These are phyloP conservation scores for Cyprinodon tularosa DNA, from an alignment of 2,113 vertebrate species.

Conservation along the genomic window DNA sequence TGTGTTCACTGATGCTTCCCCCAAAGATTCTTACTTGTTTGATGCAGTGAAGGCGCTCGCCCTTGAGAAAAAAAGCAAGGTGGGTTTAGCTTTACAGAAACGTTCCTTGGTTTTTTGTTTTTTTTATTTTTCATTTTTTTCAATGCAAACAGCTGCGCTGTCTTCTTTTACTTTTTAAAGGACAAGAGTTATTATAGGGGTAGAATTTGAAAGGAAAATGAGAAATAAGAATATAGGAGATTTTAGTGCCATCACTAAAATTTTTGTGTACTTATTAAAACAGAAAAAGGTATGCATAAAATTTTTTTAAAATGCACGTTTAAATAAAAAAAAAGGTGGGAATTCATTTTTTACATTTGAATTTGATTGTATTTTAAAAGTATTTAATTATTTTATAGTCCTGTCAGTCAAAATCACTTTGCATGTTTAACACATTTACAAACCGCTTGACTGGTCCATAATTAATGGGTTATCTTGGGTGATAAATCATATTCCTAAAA, in stretches of 20 bases:
- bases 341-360: background rate
- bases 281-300: background rate
- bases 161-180: background rate
- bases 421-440: background rate
- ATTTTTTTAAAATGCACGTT: background rate
- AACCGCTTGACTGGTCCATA: background rate
- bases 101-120: background rate
- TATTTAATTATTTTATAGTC: background rate
- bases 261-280: too few relatives aligned
- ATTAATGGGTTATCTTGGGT: background rate
- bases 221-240: too few relatives aligned
- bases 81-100: slow-evolving; percentile 31
- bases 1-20: slow-evolving; percentile 89
- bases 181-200: background rate
- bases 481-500: background rate
- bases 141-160: too few relatives aligned
- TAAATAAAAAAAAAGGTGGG: too few relatives aligned
- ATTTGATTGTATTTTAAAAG: background rate
- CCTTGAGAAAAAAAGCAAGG: slow-evolving; percentile 84
- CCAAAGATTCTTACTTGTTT: slow-evolving; percentile 84
- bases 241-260: too few relatives aligned
- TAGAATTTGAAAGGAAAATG: too few relatives aligned
- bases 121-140: too few relatives aligned
- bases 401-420: background rate
- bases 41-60: slow-evolving; percentile 80